Conservation (phyloP, 2,797 vertebrate species). For the Macropodus opercularis region DNA sequence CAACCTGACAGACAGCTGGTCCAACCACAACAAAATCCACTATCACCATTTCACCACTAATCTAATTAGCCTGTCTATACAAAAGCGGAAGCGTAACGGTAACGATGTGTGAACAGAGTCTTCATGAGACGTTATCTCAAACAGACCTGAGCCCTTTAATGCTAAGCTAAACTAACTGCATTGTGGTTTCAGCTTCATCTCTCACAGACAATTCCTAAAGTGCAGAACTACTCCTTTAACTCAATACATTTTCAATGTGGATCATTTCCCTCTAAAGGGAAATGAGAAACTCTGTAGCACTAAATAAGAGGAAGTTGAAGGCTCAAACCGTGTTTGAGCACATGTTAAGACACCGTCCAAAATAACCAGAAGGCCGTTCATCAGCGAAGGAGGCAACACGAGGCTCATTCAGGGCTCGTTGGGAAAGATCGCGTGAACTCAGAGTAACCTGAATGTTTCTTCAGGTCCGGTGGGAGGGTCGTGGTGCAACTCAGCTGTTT, state of each 20-base stretch:
- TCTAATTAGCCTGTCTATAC: background rate
- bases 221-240: background rate
- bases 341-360: conserved; percentile 10
- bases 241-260: background rate
- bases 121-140: no score
- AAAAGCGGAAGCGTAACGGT: background rate
- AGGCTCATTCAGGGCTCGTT: conserved; percentile 1
- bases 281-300: background rate
- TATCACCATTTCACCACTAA: no score
- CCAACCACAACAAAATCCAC: no score
- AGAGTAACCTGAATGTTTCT: conserved; percentile 29
- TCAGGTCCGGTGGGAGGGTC: conserved; percentile 19
- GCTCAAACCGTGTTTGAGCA: conserved; percentile 29
- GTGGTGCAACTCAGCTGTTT: conserved; percentile 41
- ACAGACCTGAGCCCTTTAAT: no score
- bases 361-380: conserved; percentile 19
- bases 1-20: background rate
- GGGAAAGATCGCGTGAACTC: conserved; percentile 13
- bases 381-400: conserved; percentile 1
- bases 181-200: background rate
- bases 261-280: background rate
- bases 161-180: no score
- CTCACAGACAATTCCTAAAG: background rate
- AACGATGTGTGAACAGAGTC: no score
- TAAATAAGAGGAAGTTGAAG: conserved; percentile 1